Percentiles rank a stretch among this genome's conserved stretches.
phyloP scores from a whole-genome alignment of 2,888 invertebrate genomes.

The Spisula solida region DNA sequence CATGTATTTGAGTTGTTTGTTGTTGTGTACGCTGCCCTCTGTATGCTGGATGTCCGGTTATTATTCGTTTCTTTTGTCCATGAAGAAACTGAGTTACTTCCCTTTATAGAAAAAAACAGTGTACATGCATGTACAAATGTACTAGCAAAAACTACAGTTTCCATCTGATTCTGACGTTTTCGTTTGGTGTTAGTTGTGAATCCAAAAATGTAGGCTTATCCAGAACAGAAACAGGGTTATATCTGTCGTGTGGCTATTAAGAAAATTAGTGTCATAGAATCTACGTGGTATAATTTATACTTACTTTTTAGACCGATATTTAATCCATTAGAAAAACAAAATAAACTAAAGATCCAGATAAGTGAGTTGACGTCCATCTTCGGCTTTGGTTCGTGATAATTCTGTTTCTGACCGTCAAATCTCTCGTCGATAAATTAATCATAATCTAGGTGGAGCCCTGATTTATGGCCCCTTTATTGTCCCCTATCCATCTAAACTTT shows the following conservation, averaged over 20 bases:
- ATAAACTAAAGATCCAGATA: background rate
- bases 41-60: background rate
- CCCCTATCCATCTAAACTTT: background rate
- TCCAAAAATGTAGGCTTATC: no score
- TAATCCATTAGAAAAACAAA: conserved; percentile 1
- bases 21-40: background rate
- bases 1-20: background rate
- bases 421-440: background rate
- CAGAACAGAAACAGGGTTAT: background rate
- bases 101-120: background rate
- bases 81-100: background rate
- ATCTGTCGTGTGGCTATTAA: no score
- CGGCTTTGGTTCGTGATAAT: background rate
- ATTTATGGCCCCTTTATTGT: background rate
- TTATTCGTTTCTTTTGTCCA: background rate
- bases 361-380: background rate
- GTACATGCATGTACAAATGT: no score
- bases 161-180: no score
- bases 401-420: background rate
- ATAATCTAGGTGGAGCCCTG: background rate
- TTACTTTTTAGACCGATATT: background rate
- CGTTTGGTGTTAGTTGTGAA: no score
- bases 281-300: background rate
- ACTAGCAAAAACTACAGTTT: no score
- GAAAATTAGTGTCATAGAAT: no score